Evolutionary conservation across 2,888 invertebrate species (phyloP).

Genomic region (Hemithea aestivaria): DNA sequence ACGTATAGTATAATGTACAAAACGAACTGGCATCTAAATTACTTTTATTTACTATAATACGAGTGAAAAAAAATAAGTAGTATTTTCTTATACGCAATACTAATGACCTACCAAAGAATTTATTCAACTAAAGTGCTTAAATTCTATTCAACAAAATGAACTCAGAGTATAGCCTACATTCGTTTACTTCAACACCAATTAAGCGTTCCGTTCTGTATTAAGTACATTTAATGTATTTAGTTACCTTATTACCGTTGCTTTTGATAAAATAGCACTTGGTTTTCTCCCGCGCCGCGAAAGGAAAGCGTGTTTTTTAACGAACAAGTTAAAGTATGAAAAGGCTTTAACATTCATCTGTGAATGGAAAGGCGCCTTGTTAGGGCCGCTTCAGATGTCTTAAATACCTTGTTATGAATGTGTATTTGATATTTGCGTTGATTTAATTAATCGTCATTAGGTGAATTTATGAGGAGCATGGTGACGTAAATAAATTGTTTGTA

Average conservation of each 20-base stretch:
- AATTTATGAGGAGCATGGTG: no score
- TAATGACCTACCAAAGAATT: no score
- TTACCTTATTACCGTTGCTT: constrained; percentile 52
- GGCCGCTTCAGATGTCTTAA: constrained; percentile 59
- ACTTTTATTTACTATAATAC: no score
- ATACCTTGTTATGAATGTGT: constrained; percentile 50
- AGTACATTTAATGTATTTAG: constrained; percentile 31
- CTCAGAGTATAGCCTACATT: constrained; percentile 16
- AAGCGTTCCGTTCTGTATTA: constrained; percentile 34
- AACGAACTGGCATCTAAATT: no score
- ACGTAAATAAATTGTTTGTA: no score
- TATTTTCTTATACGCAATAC: no score
- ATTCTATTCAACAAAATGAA: no score
- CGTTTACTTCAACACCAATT: constrained; percentile 31
- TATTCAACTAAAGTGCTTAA: no score
- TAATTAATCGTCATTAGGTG: no score
- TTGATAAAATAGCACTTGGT: constrained; percentile 54
- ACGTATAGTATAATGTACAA: no score
- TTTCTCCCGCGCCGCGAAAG: constrained; percentile 38
- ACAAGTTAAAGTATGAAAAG: constrained; percentile 56
- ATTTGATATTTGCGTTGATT: constrained; percentile 42
- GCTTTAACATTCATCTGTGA: constrained; percentile 56
- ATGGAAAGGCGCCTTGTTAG: constrained; percentile 65
- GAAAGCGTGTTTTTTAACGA: constrained; percentile 60
- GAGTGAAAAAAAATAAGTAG: no score